Evolutionary conservation across 1,140 invertebrate species (phyloP).

Genomic region (Drosophila lowei): DNA sequence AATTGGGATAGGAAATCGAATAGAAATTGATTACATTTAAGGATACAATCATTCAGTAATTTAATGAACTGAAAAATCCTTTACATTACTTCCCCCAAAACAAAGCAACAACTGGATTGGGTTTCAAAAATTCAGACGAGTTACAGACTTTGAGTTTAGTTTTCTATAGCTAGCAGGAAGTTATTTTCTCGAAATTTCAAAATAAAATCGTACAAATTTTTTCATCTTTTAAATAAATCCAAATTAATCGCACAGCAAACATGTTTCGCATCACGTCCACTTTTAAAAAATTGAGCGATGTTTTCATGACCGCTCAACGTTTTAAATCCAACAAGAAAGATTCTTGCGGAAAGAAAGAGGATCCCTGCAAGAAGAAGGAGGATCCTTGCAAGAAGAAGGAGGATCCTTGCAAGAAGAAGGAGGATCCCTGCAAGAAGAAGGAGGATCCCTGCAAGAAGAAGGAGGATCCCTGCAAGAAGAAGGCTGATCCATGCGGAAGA

Average conservation of each 20-base stretch:
- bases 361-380: background rate
- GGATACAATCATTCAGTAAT: too few relatives aligned
- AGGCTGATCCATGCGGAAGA: background rate
- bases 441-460: constrained; percentile 16
- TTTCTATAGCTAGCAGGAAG: too few relatives aligned
- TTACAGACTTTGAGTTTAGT: too few relatives aligned
- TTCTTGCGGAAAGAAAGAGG: background rate
- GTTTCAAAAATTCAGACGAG: too few relatives aligned
- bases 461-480: constrained; percentile 8
- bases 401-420: constrained; percentile 5
- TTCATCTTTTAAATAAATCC: too few relatives aligned
- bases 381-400: background rate
- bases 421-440: background rate
- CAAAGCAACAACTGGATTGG: too few relatives aligned
- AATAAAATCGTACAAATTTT: too few relatives aligned
- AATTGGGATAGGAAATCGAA: too few relatives aligned
- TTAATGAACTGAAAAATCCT: too few relatives aligned
- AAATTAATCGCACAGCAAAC: background rate
- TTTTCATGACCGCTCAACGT: background rate
- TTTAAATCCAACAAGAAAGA: background rate
- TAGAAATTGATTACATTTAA: too few relatives aligned
- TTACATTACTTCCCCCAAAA: too few relatives aligned
- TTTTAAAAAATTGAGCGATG: background rate
- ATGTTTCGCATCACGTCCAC: constrained; percentile 5
- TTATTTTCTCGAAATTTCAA: too few relatives aligned